Conservation (phyloP, 1,140 invertebrate species). For the Panagrolaimus sp. region DNA sequence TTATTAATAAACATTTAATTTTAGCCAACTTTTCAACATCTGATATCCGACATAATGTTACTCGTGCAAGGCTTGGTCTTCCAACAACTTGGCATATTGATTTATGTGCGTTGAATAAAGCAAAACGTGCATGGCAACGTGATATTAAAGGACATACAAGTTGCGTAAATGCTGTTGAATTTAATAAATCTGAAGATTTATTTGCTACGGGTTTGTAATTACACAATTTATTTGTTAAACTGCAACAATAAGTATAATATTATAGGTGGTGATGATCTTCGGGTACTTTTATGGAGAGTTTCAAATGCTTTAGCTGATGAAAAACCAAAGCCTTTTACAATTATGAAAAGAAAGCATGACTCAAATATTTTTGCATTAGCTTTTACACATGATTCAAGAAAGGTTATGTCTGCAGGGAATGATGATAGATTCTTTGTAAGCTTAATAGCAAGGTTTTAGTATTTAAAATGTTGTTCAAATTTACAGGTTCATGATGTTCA, state of each 20-base stretch:
- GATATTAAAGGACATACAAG: neutral
- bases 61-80: too few species aligned
- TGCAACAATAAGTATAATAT: neutral
- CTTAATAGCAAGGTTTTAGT: too few species aligned
- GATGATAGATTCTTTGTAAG: neutral
- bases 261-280: slow-evolving; percentile 6
- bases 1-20: too few species aligned
- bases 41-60: too few species aligned
- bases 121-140: neutral
- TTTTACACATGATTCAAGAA: neutral
- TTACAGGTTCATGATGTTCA: slow-evolving; percentile 5
- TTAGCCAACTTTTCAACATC: too few species aligned
- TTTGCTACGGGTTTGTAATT: neutral
- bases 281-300: slow-evolving; percentile 1
- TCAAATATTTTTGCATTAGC: neutral
- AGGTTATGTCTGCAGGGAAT: slow-evolving; percentile 7
- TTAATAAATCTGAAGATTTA: neutral
- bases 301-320: neutral
- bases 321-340: neutral
- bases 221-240: neutral
- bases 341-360: neutral
- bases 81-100: neutral
- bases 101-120: neutral
- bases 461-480: too few species aligned
- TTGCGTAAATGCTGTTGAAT: slow-evolving; percentile 11